A percentile compares a stretch with the other conserved stretches of the same genome.
phyloP scores from a whole-genome alignment of 1,140 invertebrate species.

The Zeugodacus cucurbitae region DNA sequence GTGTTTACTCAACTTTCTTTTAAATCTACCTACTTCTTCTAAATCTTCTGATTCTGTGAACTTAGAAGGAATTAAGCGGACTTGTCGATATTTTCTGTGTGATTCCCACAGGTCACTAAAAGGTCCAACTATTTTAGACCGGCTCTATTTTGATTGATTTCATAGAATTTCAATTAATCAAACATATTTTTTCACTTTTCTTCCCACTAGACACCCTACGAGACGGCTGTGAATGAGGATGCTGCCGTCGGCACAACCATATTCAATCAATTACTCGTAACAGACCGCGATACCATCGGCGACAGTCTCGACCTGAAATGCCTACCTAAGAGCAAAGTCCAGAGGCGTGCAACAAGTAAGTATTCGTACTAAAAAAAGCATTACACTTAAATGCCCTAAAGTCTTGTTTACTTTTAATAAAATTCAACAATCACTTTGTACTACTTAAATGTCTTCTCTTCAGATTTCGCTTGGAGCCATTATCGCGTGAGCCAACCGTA shows the following conservation, averaged over 20 bases:
- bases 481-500: constrained; percentile 73
- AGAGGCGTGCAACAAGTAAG: constrained; percentile 62
- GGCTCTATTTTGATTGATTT: too few species aligned
- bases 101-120: too few species aligned
- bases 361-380: not conserved
- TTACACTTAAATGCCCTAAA: not conserved
- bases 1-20: too few species aligned
- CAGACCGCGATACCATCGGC: constrained; percentile 83
- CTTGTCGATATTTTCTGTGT: too few species aligned
- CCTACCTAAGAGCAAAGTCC: constrained; percentile 60
- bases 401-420: constrained; percentile 5
- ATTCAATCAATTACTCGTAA: constrained; percentile 77
- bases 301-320: constrained; percentile 84
- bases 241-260: constrained; percentile 79
- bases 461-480: constrained; percentile 75
- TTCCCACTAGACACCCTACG: constrained; percentile 76
- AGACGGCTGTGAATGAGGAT: constrained; percentile 82
- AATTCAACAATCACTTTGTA: not conserved
- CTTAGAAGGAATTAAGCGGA: too few species aligned
- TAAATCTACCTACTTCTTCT: too few species aligned
- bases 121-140: too few species aligned
- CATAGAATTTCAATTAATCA: too few species aligned
- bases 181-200: not conserved
- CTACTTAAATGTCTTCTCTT: not conserved
- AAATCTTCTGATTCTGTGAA: too few species aligned